These are phyloP conservation scores for Oeneis ivallda DNA, from an alignment of 2,888 invertebrate species.

Conservation along the genomic window DNA sequence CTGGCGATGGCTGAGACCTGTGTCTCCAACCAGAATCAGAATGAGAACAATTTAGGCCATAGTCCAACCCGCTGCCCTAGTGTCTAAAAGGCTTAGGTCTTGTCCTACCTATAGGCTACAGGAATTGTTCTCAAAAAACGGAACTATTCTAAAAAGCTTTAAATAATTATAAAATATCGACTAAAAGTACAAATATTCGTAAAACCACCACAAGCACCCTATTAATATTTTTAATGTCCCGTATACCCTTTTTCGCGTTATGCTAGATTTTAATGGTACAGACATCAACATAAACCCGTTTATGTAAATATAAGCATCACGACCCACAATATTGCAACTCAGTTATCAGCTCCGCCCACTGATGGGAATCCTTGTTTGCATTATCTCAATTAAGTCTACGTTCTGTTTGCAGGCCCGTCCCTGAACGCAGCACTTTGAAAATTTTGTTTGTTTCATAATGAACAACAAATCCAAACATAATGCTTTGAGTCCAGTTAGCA, in stretches of 20 bases:
- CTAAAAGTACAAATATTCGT: background rate
- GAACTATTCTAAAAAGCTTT: too few species aligned
- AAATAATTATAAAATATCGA: too few species aligned
- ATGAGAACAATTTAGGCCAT: too few species aligned
- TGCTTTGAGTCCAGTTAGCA: background rate
- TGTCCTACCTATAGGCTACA: too few species aligned
- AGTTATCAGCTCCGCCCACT: constrained; percentile 57
- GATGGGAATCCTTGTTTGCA: constrained; percentile 72
- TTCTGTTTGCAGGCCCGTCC: constrained; percentile 65
- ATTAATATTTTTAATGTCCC: background rate
- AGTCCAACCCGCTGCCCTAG: too few species aligned
- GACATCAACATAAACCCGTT: constrained; percentile 39
- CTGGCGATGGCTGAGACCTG: too few species aligned
- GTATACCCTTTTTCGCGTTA: constrained; percentile 1
- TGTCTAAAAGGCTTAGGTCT: too few species aligned
- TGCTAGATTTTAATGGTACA: constrained; percentile 34
- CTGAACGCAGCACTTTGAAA: constrained; percentile 63
- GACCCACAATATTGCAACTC: constrained; percentile 38
- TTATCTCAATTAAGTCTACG: constrained; percentile 78
- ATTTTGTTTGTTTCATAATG: constrained; percentile 59
- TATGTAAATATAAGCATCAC: constrained; percentile 39
- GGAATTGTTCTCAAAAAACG: too few species aligned
- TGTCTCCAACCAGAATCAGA: too few species aligned
- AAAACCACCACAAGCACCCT: background rate
- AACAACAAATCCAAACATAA: constrained; percentile 38